These are phyloP conservation scores for Syngnathus scovelli DNA, from an alignment of 2,113 vertebrate species.

Conservation along the genomic window DNA sequence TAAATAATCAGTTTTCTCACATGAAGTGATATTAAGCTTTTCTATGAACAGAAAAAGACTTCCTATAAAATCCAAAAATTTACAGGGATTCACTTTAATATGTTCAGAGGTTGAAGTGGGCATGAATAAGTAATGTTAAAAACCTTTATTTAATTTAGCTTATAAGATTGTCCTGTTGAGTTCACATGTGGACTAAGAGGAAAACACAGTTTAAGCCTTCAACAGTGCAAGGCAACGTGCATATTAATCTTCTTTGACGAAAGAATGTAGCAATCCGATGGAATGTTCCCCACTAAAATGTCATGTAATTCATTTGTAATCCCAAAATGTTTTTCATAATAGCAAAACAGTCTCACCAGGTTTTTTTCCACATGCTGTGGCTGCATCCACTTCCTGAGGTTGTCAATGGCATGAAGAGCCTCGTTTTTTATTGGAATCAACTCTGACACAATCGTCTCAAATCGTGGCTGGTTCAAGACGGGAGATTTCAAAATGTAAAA, in stretches of 20 bases:
- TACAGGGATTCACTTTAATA: no score
- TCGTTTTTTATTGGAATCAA: conserved; percentile 70
- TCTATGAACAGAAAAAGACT: no score
- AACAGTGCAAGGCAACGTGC: conserved; percentile 17
- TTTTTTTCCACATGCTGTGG: conserved; percentile 64
- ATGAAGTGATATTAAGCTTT: no score
- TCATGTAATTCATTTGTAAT: conserved; percentile 27
- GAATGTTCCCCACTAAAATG: conserved; percentile 28
- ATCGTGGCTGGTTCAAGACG: conserved; percentile 56
- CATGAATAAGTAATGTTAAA: no score
- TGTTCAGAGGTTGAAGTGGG: no score
- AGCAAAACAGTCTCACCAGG: conserved; percentile 56
- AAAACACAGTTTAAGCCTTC: conserved; percentile 9
- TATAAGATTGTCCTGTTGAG: no score
- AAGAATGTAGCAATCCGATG: conserved; percentile 39
- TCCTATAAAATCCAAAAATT: no score
- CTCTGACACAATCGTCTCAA: conserved; percentile 72
- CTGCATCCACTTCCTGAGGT: conserved; percentile 73
- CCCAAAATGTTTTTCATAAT: conserved; percentile 2
- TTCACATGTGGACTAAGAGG: conserved; percentile 6
- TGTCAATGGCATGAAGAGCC: conserved; percentile 65
- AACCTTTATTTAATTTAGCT: no score
- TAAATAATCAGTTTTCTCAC: no score
- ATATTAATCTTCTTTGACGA: conserved; percentile 57
- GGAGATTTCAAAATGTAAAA: neutral